A percentile compares a stretch with the other conserved stretches of the same genome.
phyloP scores from a whole-genome alignment of 2,888 invertebrate genomes.

The Panopea generosa region DNA sequence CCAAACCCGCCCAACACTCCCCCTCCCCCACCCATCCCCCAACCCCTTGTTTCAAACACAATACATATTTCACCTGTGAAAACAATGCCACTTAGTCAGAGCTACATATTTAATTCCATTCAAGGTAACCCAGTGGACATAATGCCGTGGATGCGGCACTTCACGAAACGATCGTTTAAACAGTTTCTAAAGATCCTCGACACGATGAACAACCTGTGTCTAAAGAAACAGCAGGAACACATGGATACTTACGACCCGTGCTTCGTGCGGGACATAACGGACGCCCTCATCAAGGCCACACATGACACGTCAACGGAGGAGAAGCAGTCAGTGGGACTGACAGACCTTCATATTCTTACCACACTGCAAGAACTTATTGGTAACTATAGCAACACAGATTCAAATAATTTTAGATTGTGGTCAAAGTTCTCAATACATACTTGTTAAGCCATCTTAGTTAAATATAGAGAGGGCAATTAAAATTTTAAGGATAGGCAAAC shows the following conservation, averaged over 20 bases:
- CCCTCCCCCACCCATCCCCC: too few species aligned
- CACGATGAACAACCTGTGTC: constrained; percentile 74
- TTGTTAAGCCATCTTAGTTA: too few species aligned
- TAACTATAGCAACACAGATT: too few species aligned
- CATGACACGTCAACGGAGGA: constrained; percentile 69
- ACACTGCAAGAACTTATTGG: constrained; percentile 80
- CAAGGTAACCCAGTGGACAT: constrained; percentile 79
- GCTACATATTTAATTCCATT: too few species aligned
- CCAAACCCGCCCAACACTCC: too few species aligned
- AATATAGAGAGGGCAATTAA: too few species aligned
- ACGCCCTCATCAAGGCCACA: constrained; percentile 75
- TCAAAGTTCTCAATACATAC: too few species aligned
- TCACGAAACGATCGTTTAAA: constrained; percentile 71
- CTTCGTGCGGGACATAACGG: constrained; percentile 77
- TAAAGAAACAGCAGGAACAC: constrained; percentile 75
- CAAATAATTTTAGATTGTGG: too few species aligned
- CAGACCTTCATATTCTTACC: constrained; percentile 74
- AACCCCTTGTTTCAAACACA: too few species aligned
- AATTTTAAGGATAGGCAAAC: too few species aligned
- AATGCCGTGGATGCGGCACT: constrained; percentile 79
- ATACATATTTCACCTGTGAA: too few species aligned
- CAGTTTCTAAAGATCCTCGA: constrained; percentile 70
- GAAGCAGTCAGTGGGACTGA: constrained; percentile 71
- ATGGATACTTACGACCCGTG: constrained; percentile 70
- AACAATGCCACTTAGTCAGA: too few species aligned